A percentile compares a stretch with the other conserved stretches of the same genome.
Evolutionary conservation across 2,113 vertebrate species (phyloP).

Genomic region (Himantopus leucocephalus): DNA sequence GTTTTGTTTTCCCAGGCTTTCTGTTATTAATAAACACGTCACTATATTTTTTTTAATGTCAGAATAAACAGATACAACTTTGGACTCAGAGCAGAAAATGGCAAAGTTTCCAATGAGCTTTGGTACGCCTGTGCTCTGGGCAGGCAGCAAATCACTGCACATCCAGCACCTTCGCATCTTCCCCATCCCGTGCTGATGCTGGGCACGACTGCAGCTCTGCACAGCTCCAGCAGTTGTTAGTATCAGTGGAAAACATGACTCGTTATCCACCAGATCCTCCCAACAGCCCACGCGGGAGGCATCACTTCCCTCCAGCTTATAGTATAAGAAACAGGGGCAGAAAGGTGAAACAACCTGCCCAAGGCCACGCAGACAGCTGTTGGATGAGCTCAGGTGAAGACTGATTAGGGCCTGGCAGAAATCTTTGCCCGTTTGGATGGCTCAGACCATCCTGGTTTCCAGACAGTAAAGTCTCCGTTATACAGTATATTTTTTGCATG

Average conservation of each 20-base stretch:
- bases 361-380: not conserved
- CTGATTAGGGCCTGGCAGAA: not conserved
- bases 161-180: not conserved
- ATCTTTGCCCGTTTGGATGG: not conserved
- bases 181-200: fast-evolving
- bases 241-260: not conserved
- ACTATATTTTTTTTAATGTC: not conserved
- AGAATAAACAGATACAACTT: not conserved
- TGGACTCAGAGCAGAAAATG: not conserved
- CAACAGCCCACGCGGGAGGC: not conserved
- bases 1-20: not conserved
- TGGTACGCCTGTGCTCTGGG: not conserved
- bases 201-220: not conserved
- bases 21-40: not conserved
- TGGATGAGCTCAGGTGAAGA: not conserved
- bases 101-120: not conserved
- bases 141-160: not conserved
- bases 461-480: conserved; percentile 3
- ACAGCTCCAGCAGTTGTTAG: not conserved
- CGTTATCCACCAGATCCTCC: not conserved
- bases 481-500: conserved; percentile 19
- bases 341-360: not conserved
- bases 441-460: not conserved
- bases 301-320: not conserved
- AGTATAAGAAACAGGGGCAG: not conserved